These are phyloP conservation scores for Chelon labrosus DNA, from an alignment of 2,797 vertebrate species.

Conservation along the genomic window DNA sequence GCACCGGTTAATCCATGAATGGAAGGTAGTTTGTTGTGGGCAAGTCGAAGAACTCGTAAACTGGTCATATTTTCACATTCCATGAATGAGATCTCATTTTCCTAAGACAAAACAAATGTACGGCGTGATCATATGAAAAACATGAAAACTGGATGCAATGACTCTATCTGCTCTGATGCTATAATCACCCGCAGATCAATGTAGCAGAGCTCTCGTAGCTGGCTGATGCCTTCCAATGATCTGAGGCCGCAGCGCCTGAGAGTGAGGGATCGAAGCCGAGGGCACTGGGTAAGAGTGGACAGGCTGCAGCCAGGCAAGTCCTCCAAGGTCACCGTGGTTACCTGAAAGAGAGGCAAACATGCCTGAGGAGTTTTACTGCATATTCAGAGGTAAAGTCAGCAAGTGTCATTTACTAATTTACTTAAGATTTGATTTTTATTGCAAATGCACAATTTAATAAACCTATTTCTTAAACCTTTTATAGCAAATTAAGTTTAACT, in stretches of 20 bases:
- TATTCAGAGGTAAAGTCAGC: background rate
- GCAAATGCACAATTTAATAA: too few relatives aligned
- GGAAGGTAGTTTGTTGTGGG: conserved; percentile 89
- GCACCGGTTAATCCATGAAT: conserved; percentile 89
- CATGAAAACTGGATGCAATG: background rate
- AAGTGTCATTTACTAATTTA: background rate
- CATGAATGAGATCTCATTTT: conserved; percentile 89
- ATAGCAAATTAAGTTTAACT: too few relatives aligned
- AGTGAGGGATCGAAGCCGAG: conserved; percentile 86
- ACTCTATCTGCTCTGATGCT: background rate
- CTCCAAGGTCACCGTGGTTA: conserved; percentile 88
- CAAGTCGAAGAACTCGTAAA: conserved; percentile 88
- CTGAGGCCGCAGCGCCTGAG: conserved; percentile 89
- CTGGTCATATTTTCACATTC: conserved; percentile 89
- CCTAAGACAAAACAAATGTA: conserved; percentile 76
- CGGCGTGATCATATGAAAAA: too few relatives aligned
- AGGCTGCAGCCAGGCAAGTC: conserved; percentile 88
- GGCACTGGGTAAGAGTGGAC: conserved; percentile 87
- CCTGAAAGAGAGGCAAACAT: conserved; percentile 72
- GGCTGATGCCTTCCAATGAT: conserved; percentile 86
- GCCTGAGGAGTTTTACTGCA: background rate
- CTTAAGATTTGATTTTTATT: too few relatives aligned
- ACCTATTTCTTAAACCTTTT: too few relatives aligned
- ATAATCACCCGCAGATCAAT: conserved; percentile 89
- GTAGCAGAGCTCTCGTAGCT: conserved; percentile 85